These are phyloP conservation scores for Drosophila acutilabella DNA, from an alignment of 2,888 invertebrate genomes.

Conservation along the genomic window DNA sequence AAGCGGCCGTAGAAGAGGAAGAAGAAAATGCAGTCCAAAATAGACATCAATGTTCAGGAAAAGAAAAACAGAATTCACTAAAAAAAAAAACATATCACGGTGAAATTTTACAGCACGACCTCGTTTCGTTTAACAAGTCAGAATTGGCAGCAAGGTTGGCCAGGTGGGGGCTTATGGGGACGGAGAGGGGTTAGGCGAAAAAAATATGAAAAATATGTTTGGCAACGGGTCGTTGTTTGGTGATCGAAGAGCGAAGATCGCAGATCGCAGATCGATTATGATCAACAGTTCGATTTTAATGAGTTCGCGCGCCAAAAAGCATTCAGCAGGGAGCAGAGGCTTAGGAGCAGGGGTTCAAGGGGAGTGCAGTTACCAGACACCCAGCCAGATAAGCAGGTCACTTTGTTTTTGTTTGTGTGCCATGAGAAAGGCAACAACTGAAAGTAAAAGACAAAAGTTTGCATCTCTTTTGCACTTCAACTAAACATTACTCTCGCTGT, in stretches of 20 bases:
- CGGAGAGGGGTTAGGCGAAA: neutral
- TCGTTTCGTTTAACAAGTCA: conserved; percentile 41
- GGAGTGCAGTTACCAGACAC: conserved; percentile 13
- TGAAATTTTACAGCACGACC: conserved; percentile 68
- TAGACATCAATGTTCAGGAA: conserved; percentile 69
- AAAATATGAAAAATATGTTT: conserved; percentile 67
- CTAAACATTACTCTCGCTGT: neutral
- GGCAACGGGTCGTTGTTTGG: conserved; percentile 70
- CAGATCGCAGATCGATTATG: conserved; percentile 75
- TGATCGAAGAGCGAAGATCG: conserved; percentile 27
- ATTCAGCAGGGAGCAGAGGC: conserved; percentile 1
- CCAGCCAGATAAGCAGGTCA: conserved; percentile 69
- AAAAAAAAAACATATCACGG: conserved; percentile 49
- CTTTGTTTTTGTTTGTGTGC: conserved; percentile 35
- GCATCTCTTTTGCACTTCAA: neutral
- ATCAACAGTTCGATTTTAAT: conserved; percentile 71
- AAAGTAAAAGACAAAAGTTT: conserved; percentile 69
- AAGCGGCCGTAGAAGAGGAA: no score
- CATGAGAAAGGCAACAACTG: conserved; percentile 68
- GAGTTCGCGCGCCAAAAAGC: conserved; percentile 67
- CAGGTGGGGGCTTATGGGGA: conserved; percentile 1
- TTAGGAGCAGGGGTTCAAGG: neutral
- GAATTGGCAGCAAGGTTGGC: conserved; percentile 12
- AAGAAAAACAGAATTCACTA: conserved; percentile 22
- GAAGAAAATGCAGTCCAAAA: conserved; percentile 39